Conservation (phyloP, 2,797 vertebrate genomes). For the Brotula barbata region DNA sequence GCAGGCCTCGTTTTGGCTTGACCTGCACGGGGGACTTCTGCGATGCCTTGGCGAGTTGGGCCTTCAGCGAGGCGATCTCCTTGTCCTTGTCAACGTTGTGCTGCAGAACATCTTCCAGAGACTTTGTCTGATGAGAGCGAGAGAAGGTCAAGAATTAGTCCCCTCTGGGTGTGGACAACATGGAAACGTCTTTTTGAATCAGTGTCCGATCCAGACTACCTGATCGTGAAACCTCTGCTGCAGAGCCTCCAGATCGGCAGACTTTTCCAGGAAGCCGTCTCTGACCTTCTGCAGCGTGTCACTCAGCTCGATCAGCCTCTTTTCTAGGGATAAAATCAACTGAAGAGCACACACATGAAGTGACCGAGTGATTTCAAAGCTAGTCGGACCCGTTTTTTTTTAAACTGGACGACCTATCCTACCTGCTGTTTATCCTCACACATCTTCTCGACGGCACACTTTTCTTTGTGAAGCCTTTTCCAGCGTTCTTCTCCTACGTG, state of each 20-base stretch:
- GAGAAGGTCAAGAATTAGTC: background rate
- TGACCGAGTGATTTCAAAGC: background rate
- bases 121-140: slow-evolving; percentile 71
- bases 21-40: slow-evolving; percentile 63
- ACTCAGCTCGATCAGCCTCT: slow-evolving; percentile 65
- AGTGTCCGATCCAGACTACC: slow-evolving; percentile 46
- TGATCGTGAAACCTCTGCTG: slow-evolving; percentile 59
- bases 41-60: slow-evolving; percentile 64
- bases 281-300: slow-evolving; percentile 68
- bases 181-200: background rate
- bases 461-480: slow-evolving; percentile 70
- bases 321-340: slow-evolving; percentile 76
- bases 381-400: background rate
- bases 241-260: slow-evolving; percentile 61
- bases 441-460: slow-evolving; percentile 72
- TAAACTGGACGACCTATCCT: background rate
- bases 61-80: slow-evolving; percentile 74
- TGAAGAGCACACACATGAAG: slow-evolving; percentile 33
- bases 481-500: slow-evolving; percentile 49
- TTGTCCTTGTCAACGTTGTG: slow-evolving; percentile 76
- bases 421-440: slow-evolving; percentile 80
- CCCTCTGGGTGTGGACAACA: background rate
- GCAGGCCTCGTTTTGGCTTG: slow-evolving; percentile 79
- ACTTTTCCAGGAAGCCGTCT: slow-evolving; percentile 72
- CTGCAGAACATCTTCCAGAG: slow-evolving; percentile 63